A percentile compares a stretch with the other conserved stretches of the same genome.
These are phyloP conservation scores for Molorchus minor DNA, from an alignment of 2,888 invertebrate genomes.

Conservation along the genomic window DNA sequence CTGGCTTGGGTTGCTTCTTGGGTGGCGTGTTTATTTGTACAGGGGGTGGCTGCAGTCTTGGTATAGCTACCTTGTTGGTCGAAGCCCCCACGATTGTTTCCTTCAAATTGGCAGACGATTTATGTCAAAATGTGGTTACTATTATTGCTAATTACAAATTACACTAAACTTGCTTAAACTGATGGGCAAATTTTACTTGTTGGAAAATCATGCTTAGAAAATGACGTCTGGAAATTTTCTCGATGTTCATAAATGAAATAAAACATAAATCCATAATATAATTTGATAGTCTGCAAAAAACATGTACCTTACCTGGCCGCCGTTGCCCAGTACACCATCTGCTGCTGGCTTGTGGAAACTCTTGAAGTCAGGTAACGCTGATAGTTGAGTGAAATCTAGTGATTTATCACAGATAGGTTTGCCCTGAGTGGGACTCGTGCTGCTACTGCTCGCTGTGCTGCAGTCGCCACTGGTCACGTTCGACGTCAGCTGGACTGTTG, in stretches of 20 bases:
- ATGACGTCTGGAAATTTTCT: no score
- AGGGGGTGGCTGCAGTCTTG: slow-evolving; percentile 49
- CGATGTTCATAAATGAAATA: no score
- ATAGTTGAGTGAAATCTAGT: slow-evolving; percentile 57
- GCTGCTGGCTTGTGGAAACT: slow-evolving; percentile 59
- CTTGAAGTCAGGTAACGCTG: slow-evolving; percentile 63
- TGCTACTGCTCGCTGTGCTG: slow-evolving; percentile 63
- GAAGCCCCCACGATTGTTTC: slow-evolving; percentile 30
- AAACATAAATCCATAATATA: no score
- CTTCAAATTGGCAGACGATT: slow-evolving; percentile 23
- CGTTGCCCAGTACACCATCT: slow-evolving; percentile 33
- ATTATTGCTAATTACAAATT: no score
- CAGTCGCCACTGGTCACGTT: slow-evolving; percentile 35
- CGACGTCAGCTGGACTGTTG: slow-evolving; percentile 32
- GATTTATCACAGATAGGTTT: slow-evolving; percentile 62
- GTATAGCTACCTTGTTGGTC: slow-evolving; percentile 54
- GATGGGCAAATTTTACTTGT: no score
- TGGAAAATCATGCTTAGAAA: no score
- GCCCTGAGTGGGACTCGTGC: slow-evolving; percentile 49
- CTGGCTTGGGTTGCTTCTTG: slow-evolving; percentile 43
- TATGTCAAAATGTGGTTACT: background rate
- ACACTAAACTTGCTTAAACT: no score
- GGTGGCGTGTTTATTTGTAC: slow-evolving; percentile 27
- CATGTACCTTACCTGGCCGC: slow-evolving; percentile 30
- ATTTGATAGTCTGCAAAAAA: no score